phyloP scores from a whole-genome alignment of 2,797 vertebrate genomes.

The Salmo trutta region DNA sequence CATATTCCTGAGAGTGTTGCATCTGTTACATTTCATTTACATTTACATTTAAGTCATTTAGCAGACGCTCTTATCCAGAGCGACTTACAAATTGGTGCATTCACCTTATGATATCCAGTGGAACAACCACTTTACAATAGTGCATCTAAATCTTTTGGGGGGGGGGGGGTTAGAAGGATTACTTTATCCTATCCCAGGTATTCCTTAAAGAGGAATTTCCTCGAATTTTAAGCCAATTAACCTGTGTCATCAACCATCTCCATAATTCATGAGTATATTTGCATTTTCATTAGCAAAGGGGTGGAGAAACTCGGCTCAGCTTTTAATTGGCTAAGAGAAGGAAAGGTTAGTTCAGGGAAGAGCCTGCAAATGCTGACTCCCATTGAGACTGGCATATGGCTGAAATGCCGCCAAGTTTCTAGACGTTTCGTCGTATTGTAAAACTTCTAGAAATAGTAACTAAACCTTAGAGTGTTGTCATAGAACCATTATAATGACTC shows the following conservation, averaged over 20 bases:
- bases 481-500: neutral
- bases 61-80: no score
- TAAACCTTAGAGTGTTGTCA: neutral
- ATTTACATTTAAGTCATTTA: no score
- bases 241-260: constrained; percentile 56
- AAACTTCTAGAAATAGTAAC: neutral
- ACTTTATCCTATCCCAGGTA: no score
- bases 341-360: constrained; percentile 63
- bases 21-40: constrained; percentile 45
- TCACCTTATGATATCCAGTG: no score
- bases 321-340: constrained; percentile 68
- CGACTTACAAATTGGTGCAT: no score
- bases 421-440: constrained; percentile 1
- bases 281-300: constrained; percentile 72
- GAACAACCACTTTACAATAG: no score
- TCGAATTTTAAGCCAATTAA: constrained; percentile 70
- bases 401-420: constrained; percentile 15
- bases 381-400: constrained; percentile 9
- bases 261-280: constrained; percentile 66
- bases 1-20: constrained; percentile 8
- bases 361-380: constrained; percentile 25
- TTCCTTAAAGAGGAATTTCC: no score
- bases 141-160: no score
- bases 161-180: no score
- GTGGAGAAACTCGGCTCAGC: constrained; percentile 65